Evolutionary conservation across 2,113 vertebrate genomes (phyloP), one percentile per base, ranked within the genome.

Genomic region (Cathartes aura): DNA sequence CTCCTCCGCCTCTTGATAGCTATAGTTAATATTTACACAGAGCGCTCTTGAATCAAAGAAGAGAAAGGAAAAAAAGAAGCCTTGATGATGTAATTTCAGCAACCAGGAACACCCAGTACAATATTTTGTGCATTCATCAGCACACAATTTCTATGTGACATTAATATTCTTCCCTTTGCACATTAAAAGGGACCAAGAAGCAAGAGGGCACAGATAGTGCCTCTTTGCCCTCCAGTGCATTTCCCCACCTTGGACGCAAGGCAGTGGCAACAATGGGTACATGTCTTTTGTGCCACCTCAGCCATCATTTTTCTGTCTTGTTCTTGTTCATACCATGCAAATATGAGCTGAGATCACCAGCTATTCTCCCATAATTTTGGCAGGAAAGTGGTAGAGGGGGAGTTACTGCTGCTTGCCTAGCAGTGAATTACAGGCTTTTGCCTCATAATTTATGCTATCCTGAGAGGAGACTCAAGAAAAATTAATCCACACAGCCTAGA

Each of bases 401-500:
- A 95, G 95, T 89, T 87, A 90, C 62, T 86, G 87, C 89, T 90
- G 84, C 87, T 85, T 0, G 0, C 45, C 78, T 68, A 59, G 71
- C 32, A 83, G 32, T 97, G 90, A 97, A 74, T 97, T 93, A 96
- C 71, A 85, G 52, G 62, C 20, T 80, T 94, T 76, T 94, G 67
- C 70, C 32, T 90, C 78, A 66, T 96, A 97, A 97, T 90, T 96
- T 94, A 97, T 80, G 58, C 53, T 90, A 80, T 53, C 70, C 87
- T 94, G 84, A 94, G 70, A 93, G 74, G 5, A 91, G 55, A 47
- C 74, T 94, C 84, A 76, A 83, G 74, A 64, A 94, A 96, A 96
- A 96, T 82, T 96, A 95, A 96, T 97, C 88, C 88, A 91, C 62
- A 63, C 84, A 85, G 78, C 45, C 43, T 68, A 64, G 84, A 84